Evolutionary conservation across 2,888 invertebrate species (phyloP).

Genomic region (Dryobotodes eremita): DNA sequence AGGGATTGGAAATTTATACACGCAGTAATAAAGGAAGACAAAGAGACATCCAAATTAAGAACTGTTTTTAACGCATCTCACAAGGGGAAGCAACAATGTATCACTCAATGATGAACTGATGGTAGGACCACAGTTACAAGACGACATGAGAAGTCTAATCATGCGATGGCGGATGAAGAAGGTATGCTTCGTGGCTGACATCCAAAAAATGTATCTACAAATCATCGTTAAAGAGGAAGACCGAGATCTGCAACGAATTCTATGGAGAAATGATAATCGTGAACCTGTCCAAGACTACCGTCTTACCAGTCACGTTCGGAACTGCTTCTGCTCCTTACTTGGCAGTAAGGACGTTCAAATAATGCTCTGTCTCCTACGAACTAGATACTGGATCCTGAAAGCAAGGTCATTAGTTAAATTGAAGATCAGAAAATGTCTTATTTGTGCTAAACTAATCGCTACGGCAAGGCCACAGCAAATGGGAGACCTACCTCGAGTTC

Average conservation of each 20-base stretch:
- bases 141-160: too few species aligned
- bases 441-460: neutral
- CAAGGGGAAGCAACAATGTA: slow-evolving; percentile 13
- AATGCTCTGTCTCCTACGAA: neutral
- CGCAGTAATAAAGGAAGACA: slow-evolving; percentile 1
- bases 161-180: too few species aligned
- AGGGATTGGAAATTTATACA: too few species aligned
- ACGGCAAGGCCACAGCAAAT: neutral
- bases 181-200: too few species aligned
- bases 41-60: slow-evolving; percentile 17
- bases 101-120: slow-evolving; percentile 64
- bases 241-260: too few species aligned
- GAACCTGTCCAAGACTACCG: slow-evolving; percentile 33
- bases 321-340: slow-evolving; percentile 23
- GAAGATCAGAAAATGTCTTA: neutral
- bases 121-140: too few species aligned
- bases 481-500: neutral
- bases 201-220: too few species aligned
- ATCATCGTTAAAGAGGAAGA: too few species aligned
- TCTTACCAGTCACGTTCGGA: slow-evolving; percentile 9
- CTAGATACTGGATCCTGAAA: slow-evolving; percentile 2
- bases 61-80: slow-evolving; percentile 25
- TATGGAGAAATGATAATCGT: slow-evolving; percentile 27
- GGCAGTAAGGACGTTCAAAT: slow-evolving; percentile 8
- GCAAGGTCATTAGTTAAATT: neutral